Evolutionary conservation across 2,888 invertebrate species (phyloP).

Genomic region (Synergus itoensis): DNA sequence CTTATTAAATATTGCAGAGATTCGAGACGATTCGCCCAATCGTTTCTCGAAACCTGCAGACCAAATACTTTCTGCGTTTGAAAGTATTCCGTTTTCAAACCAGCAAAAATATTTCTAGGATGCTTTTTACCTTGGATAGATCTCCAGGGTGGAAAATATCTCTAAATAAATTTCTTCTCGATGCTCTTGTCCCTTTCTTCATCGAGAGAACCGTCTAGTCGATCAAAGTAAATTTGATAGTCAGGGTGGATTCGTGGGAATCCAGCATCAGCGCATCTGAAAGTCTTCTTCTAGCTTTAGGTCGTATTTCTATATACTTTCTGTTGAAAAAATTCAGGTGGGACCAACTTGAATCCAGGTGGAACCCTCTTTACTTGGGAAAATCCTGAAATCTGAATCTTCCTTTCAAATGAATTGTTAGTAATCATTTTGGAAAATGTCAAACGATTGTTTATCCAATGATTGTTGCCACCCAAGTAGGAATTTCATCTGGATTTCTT

Average conservation of each 20-base stretch:
- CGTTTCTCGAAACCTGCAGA: not conserved
- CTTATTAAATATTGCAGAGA: not conserved
- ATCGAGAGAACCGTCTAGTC: slow-evolving; percentile 41
- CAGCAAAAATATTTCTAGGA: slow-evolving; percentile 4
- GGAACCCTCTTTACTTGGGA: slow-evolving; percentile 10
- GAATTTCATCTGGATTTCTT: slow-evolving; percentile 16
- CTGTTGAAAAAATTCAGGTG: slow-evolving; percentile 35
- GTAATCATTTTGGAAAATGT: not conserved
- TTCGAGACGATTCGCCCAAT: slow-evolving; percentile 14
- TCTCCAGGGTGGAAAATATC: not conserved
- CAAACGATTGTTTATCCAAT: not conserved
- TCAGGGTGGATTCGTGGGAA: slow-evolving; percentile 6
- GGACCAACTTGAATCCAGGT: slow-evolving; percentile 32
- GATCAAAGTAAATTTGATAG: slow-evolving; percentile 9
- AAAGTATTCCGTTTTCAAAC: slow-evolving; percentile 15
- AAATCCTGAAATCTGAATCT: not conserved
- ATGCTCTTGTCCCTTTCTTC: slow-evolving; percentile 5
- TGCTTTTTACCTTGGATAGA: slow-evolving; percentile 2
- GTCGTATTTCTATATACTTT: slow-evolving; percentile 14
- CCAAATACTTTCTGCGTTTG: slow-evolving; percentile 27
- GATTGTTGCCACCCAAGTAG: not conserved
- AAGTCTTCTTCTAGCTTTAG: slow-evolving; percentile 21
- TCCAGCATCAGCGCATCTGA: slow-evolving; percentile 4
- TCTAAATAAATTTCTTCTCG: slow-evolving; percentile 23
- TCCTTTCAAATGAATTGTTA: not conserved